Evolutionary conservation across 2,797 vertebrate genomes (phyloP).

Genomic region (Psittacula derbiana): DNA sequence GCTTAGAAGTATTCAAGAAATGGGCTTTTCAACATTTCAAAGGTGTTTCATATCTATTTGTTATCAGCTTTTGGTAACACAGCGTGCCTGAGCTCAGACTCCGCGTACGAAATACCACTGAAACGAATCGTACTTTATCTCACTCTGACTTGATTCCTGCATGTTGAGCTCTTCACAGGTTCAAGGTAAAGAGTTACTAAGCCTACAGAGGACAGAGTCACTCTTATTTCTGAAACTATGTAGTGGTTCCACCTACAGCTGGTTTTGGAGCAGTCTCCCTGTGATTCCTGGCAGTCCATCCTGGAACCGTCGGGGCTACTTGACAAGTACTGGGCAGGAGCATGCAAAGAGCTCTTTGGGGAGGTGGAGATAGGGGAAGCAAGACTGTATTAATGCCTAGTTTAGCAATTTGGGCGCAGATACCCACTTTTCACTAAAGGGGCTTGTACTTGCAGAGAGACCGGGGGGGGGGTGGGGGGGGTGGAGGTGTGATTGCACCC

Average conservation of each 20-base stretch:
- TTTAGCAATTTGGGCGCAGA: not conserved
- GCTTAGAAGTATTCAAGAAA: conserved; percentile 15
- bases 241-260: not conserved
- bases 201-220: not conserved
- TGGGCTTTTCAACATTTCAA: conserved; percentile 32
- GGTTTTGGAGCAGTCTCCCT: not conserved
- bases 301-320: not conserved
- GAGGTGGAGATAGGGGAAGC: not conserved
- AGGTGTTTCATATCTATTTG: conserved; percentile 23
- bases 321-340: not conserved
- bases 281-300: not conserved
- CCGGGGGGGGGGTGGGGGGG: no score
- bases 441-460: not conserved
- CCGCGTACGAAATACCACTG: not conserved
- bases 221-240: not conserved
- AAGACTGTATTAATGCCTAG: accelerated
- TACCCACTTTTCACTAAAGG: not conserved
- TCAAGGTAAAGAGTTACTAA: not conserved
- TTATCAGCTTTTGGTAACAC: conserved; percentile 1
- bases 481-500: accelerated
- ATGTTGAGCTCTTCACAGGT: not conserved
- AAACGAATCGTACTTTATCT: not conserved
- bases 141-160: not conserved
- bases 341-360: not conserved
- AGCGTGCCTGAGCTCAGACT: not conserved